Evolutionary conservation across 2,113 vertebrate genomes (phyloP), one percentile per base, ranked within the genome.

Genomic region (Poeciliopsis turrubarensis): DNA sequence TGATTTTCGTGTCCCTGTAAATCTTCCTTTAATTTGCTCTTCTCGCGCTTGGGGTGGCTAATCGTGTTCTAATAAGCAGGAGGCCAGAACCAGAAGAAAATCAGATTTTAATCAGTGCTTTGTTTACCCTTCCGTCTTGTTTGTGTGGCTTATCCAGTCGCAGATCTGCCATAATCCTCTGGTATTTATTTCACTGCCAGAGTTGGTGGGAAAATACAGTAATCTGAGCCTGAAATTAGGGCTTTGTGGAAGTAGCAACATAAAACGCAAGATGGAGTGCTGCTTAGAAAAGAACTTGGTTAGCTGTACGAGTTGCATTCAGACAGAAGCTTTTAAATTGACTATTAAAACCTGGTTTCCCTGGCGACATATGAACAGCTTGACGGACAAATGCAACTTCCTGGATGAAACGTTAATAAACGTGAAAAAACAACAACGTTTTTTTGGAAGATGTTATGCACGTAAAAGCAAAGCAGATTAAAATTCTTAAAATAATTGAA

Each of bases 81-180:
- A 82, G 63, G 61, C 68, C 29, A 1, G 41, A 57, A 22, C 17
- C 1, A 10, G 22, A 32, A 77, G 60, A 72, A 70, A 65, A 80
- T 69, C 78, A 41, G 83, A 84, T 85, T 72, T 60, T 74, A 84
- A 84, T 90, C 75, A 79, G 30, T 25, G 64, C 61, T 81, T 69
- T 82, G 82, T 89, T 88, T 85, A 73, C 44, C 75, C 65, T 8
- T 66, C 34, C 14, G 73, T 67, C 41, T 68, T 86, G 83, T 89
- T 76, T 76, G 29, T 79, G 73, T 70, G 68, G 60, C 78, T 82
- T 72, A 80, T 13, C 29, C 63, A 62, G 71, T 80, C 30, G 60
- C 73, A 75, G 62, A 80, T 83, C 77, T 37, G 60, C 37, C 62
- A 57, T 81, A 72, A 82, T 75, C 78, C 74, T 60, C 60, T 31